Evolutionary conservation across 92 coral and sea anemone genomes (phyloP), one percentile per base, ranked within the genome.

Genomic region (Heteractis magnifica): DNA sequence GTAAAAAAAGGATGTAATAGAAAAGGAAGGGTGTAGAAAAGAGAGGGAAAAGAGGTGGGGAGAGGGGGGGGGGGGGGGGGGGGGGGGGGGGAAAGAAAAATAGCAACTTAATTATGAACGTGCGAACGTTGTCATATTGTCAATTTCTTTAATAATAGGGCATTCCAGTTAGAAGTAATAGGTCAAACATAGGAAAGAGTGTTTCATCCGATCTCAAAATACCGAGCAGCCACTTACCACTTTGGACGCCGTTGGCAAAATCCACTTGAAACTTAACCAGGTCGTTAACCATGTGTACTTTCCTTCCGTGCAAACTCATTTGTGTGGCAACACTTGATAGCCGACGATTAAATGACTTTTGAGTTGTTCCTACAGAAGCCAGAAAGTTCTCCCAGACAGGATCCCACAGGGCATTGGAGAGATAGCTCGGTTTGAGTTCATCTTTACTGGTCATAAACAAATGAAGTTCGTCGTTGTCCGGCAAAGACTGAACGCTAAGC

Each of bases 341-440:
- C 53, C 94, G 84, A 52, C 60, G 64, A 51, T 88, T 86, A 21
- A 93, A 86, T 13, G 97, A 88, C 73, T 75, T 65, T 58, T 75
- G 89, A 6, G 97, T 83, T 86, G 59, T 77, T 49, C 97, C 97
- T 75, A 91, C 94, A 6, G 91, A 88, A 53, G 49, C 4, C 77
- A 93, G 65, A 51, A 93, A 93, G 81, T 93, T 93, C 19, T 81
- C 34, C 97, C 97, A 93, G 14, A 93, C 88, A 20, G 94, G 94
- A 18, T 89, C 78, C 97, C 97, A 93, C 62, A 86, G 83, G 49
- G 77, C 86, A 6, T 76, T 51, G 34, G 89, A 56, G 55, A 90
- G 41, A 76, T 88, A 71, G 10, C 59, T 82, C 5, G 97, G 97
- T 84, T 84, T 90, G 16, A 93, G 84, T 4, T 86, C 90, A 50